Evolutionary conservation across 64 coral and sea anemone genomes (phyloP).

Genomic region (Actinia equina): DNA sequence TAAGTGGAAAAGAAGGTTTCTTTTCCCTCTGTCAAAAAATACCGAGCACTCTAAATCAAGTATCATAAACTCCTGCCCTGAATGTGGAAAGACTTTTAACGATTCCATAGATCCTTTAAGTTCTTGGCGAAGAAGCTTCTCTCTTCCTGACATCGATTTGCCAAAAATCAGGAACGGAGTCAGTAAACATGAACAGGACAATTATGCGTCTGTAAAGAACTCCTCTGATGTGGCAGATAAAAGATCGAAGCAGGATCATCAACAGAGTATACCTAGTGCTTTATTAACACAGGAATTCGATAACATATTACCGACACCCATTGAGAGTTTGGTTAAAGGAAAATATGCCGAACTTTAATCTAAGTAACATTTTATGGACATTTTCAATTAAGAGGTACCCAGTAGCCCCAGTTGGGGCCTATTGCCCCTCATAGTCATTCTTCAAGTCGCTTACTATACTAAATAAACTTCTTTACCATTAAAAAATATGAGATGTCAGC

Average conservation of each 20-base stretch:
- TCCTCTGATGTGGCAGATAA: neutral
- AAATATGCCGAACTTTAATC: neutral
- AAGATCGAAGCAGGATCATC: neutral
- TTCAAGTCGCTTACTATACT: too few species aligned
- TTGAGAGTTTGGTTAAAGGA: neutral
- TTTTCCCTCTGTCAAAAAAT: neutral
- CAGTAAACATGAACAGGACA: neutral
- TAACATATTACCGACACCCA: neutral
- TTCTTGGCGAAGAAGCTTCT: constrained; percentile 1
- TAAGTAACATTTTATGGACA: neutral
- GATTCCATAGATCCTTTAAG: neutral
- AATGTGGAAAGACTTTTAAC: neutral
- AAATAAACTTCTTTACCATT: too few species aligned
- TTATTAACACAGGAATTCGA: neutral
- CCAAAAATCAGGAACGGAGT: neutral
- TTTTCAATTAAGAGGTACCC: neutral
- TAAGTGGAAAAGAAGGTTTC: neutral
- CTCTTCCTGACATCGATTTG: neutral
- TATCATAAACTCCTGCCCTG: neutral
- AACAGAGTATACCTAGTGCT: neutral
- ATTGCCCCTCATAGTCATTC: too few species aligned
- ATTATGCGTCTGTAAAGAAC: neutral
- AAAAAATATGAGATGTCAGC: too few species aligned
- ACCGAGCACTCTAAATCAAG: neutral
- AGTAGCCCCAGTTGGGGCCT: too few species aligned